Percentiles rank a stretch among this genome's conserved stretches.
Conservation (phyloP, 2,888 invertebrate species). For the Taenaris catops region DNA sequence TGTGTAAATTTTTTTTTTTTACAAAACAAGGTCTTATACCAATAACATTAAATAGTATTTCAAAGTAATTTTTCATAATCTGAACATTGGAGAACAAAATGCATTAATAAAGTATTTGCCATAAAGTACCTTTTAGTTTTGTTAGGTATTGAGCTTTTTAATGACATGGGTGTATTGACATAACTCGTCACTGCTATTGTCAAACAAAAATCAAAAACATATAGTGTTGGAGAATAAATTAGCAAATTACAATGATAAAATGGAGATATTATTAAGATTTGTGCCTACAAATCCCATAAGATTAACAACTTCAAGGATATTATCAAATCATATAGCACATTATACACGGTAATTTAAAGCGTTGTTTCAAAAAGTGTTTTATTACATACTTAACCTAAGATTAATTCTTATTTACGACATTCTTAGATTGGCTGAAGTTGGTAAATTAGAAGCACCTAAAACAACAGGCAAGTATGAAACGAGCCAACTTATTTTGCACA, state of each 20-base stretch:
- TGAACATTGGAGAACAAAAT: no score
- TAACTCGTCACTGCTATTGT: no score
- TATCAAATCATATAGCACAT: slow-evolving; percentile 62
- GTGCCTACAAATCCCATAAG: slow-evolving; percentile 54
- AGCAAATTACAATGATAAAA: slow-evolving; percentile 68
- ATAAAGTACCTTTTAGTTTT: no score
- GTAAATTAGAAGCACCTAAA: slow-evolving; percentile 93
- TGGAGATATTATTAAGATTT: slow-evolving; percentile 73
- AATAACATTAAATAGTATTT: no score
- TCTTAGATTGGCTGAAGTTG: slow-evolving; percentile 94
- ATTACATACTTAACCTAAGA: slow-evolving; percentile 58
- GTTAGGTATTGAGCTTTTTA: no score
- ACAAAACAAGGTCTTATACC: no score
- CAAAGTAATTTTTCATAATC: no score
- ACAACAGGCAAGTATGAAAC: slow-evolving; percentile 95
- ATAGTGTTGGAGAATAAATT: slow-evolving; percentile 41
- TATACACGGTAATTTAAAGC: slow-evolving; percentile 53
- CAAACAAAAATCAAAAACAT: slow-evolving; percentile 50
- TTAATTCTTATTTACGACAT: slow-evolving; percentile 9
- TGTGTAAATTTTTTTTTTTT: no score
- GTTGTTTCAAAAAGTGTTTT: slow-evolving; percentile 16
- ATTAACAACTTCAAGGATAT: slow-evolving; percentile 54
- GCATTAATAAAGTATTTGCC: no score
- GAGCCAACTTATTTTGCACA: slow-evolving; percentile 96
- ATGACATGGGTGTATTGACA: no score